Conservation (phyloP, 2,888 invertebrate genomes). For the Malthinus flaveolus region DNA sequence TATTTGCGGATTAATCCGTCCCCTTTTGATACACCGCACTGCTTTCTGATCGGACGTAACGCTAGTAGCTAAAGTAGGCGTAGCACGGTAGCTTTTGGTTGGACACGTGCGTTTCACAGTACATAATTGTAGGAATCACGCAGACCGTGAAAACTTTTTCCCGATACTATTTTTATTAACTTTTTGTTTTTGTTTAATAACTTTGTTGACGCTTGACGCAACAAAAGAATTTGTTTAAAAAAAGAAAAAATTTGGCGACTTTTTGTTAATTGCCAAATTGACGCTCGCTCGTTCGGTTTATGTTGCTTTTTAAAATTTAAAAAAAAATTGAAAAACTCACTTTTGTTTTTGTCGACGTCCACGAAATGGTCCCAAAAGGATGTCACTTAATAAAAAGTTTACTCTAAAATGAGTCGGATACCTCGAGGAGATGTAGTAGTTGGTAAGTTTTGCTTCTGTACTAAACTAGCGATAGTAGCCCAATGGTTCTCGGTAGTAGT, state of each 20-base stretch:
- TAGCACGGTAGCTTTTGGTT: slow-evolving; percentile 35
- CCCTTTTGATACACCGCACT: slow-evolving; percentile 8
- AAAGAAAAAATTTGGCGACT: background rate
- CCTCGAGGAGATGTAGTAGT: slow-evolving; percentile 31
- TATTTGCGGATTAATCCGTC: slow-evolving; percentile 3
- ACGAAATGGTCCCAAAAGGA: slow-evolving; percentile 1
- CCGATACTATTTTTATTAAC: background rate
- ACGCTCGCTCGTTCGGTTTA: background rate
- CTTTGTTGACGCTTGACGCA: background rate
- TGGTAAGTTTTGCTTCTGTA: slow-evolving; percentile 51
- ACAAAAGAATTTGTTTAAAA: background rate
- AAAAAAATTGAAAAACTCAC: background rate
- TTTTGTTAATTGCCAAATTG: background rate
- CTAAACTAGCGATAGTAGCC: slow-evolving; percentile 55
- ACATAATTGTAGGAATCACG: slow-evolving; percentile 33
- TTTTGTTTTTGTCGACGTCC: background rate
- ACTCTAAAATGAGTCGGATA: slow-evolving; percentile 19
- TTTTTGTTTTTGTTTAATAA: background rate
- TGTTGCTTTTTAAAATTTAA: background rate
- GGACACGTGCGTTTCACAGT: slow-evolving; percentile 34
- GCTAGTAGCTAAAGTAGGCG: slow-evolving; percentile 38
- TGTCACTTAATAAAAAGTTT: slow-evolving; percentile 4
- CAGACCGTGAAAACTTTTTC: slow-evolving; percentile 12
- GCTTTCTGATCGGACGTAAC: slow-evolving; percentile 33
- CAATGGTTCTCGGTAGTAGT: slow-evolving; percentile 55